Conservation (phyloP, 1,140 invertebrate species). For the Drosophila lini region DNA sequence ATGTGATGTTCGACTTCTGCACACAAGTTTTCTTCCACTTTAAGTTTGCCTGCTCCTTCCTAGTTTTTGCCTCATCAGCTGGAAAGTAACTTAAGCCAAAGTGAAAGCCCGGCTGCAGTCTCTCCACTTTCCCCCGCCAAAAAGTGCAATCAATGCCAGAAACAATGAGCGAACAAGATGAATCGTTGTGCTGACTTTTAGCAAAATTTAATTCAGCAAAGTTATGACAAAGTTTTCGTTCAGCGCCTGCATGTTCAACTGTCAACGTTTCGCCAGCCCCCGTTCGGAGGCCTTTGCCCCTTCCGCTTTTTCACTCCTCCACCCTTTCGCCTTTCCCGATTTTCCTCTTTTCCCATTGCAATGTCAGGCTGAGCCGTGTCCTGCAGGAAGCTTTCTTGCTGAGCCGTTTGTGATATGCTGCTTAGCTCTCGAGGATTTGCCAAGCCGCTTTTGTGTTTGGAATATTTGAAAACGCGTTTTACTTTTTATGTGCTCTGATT, state of each 20-base stretch:
- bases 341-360: constrained; percentile 25
- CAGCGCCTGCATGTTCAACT: constrained; percentile 57
- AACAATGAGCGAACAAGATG: constrained; percentile 50
- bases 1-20: constrained; percentile 5
- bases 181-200: constrained; percentile 50
- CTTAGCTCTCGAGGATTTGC: constrained; percentile 76
- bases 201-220: constrained; percentile 69
- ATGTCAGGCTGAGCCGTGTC: constrained; percentile 38
- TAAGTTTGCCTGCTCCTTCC: constrained; percentile 5
- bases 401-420: constrained; percentile 73
- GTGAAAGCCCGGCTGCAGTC: constrained; percentile 20
- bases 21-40: background rate
- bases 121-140: background rate
- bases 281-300: background rate
- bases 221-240: constrained; percentile 75
- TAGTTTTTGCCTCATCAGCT: constrained; percentile 40
- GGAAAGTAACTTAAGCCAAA: constrained; percentile 18
- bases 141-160: constrained; percentile 55
- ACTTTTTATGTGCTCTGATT: constrained; percentile 53
- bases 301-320: background rate
- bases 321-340: background rate
- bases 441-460: constrained; percentile 71
- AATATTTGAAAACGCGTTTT: constrained; percentile 73
- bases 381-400: constrained; percentile 54
- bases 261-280: constrained; percentile 51